A percentile compares a stretch with the other conserved stretches of the same genome.
Conservation (phyloP, 2,797 vertebrate species). For the Scleropages formosus region DNA sequence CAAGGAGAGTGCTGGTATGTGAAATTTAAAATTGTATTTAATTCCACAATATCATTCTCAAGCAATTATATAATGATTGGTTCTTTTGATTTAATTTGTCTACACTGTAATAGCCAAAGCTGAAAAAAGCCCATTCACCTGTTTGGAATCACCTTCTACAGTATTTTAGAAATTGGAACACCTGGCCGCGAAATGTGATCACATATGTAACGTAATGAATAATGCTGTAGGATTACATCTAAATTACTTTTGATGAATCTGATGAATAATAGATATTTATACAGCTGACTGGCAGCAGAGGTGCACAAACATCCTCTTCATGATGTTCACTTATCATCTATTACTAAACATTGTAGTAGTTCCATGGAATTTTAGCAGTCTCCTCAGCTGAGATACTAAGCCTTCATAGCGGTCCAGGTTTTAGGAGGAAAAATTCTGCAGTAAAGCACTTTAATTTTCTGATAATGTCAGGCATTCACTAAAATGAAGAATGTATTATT, state of each 20-base stretch:
- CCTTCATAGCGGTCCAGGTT: neutral
- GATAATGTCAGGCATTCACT: no score
- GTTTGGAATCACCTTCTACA: neutral
- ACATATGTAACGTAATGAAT: neutral
- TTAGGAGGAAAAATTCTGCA: neutral
- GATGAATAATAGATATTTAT: neutral
- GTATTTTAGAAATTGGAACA: neutral
- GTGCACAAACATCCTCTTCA: neutral
- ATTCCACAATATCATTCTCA: neutral
- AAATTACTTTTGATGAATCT: neutral
- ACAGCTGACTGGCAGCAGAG: neutral
- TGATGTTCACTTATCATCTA: conserved; percentile 2
- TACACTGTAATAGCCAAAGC: conserved; percentile 8
- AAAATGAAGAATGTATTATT: no score
- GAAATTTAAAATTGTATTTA: neutral
- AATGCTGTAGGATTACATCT: neutral
- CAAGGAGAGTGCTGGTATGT: neutral
- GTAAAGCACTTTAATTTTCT: no score
- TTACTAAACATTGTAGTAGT: no score
- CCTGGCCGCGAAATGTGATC: neutral
- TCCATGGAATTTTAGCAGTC: no score
- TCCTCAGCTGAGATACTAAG: neutral
- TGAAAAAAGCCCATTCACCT: neutral
- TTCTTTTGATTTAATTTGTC: conserved; percentile 3
- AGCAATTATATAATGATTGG: neutral